Base-by-base conservation (phyloP, 2,113 vertebrate genomes). In the Sialia sialis region DNA sequence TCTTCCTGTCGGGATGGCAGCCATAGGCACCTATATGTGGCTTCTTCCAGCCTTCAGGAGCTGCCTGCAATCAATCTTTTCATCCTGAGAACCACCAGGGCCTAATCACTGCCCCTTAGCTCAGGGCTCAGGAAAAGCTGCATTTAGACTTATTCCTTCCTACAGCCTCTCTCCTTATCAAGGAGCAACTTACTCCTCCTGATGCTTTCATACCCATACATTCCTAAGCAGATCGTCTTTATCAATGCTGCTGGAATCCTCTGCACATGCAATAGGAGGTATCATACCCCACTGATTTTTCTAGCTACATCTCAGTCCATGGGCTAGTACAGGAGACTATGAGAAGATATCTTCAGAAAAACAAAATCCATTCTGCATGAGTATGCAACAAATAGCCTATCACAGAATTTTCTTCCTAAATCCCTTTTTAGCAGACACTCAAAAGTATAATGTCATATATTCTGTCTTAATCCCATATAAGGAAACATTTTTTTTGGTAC, bases 381-480 rank as follows among this genome's bases (percentile, higher is more conserved):
- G 20, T 22, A 38, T 23, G 12, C 36, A 91, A 79, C 51, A 82
- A 83, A 54, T 5, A 66, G 32, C 38, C 55, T 66, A 62, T 73
- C 46, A 96, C 20, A 54, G 70, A 83, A n/a, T 76, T 58, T 62
- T 62, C 27, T 60, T 73, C 38, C 32, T 90, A 85, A 85, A 92
- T 85, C 38, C 36, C 32, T 80, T 56, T 58, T 72, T 64, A 60
- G 11, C n/a, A 62, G 68, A 44, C 13, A 64, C 14, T 19, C 22
- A 39, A 36, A 94, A 81, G 39, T 52, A 38, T 16, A 90, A 83
- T 20, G 62, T 46, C 6, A 6, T 64, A 80, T 73, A 69, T 90
- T 88, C 54, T 90, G 12, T 9, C 81, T 96, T 94, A 94, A 96
- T 92, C 79, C 62, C 6, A 15, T 80, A 34, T 94, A 58, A 91